These are phyloP conservation scores for Pandemis corylana DNA, from an alignment of 2,888 invertebrate genomes.

Conservation along the genomic window DNA sequence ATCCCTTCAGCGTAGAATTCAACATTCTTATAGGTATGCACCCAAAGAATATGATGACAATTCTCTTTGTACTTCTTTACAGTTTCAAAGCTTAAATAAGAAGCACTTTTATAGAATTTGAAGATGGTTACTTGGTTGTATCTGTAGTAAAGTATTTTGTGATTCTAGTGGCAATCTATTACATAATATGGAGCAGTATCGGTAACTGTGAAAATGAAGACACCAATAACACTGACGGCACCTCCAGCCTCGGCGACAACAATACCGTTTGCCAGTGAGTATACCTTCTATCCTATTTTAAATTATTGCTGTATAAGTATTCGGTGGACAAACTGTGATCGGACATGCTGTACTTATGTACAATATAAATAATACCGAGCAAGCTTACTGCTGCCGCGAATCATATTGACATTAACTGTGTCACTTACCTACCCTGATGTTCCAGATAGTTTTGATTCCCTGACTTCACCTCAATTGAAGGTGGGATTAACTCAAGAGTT, in stretches of 20 bases:
- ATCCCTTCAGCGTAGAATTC: slow-evolving; percentile 92
- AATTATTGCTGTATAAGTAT: no score
- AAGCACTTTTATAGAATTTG: neutral
- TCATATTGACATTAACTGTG: no score
- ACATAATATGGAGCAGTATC: slow-evolving; percentile 90
- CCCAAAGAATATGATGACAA: neutral
- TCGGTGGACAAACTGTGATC: no score
- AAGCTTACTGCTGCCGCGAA: no score
- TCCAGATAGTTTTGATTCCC: no score
- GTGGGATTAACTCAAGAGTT: no score
- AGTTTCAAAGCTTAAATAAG: neutral
- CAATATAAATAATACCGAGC: no score
- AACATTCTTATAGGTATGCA: slow-evolving; percentile 89
- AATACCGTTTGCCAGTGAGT: slow-evolving; percentile 72
- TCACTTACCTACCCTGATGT: no score
- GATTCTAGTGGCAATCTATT: slow-evolving; percentile 87
- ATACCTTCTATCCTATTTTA: neutral
- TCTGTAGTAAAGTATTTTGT: neutral
- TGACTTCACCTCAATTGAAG: no score
- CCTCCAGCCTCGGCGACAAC: slow-evolving; percentile 65
- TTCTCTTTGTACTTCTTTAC: neutral
- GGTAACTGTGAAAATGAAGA: slow-evolving; percentile 83
- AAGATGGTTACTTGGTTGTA: no score
- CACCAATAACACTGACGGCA: slow-evolving; percentile 58
- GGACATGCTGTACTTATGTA: no score